Evolutionary conservation across 2,888 invertebrate genomes (phyloP).

Genomic region (Caenorhabditis doughertyi): DNA sequence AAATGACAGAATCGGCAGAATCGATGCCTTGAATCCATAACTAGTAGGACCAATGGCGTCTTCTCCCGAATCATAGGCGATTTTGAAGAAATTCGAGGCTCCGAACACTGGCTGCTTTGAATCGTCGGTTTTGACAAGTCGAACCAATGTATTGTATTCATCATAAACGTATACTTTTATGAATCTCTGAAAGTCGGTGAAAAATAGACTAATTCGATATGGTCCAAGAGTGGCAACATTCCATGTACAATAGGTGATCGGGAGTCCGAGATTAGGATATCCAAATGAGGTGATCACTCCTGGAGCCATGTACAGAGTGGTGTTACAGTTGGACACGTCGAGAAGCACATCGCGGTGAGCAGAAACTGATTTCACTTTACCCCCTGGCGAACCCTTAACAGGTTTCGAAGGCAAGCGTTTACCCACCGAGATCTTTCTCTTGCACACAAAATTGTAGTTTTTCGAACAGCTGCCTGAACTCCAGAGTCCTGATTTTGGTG

Average conservation of each 20-base stretch:
- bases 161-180: slow-evolving; percentile 4
- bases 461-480: slow-evolving; percentile 1
- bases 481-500: slow-evolving; percentile 35
- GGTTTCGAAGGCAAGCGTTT: no score
- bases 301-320: slow-evolving; percentile 22
- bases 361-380: neutral
- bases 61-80: slow-evolving; percentile 7
- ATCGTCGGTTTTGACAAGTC: neutral
- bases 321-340: slow-evolving; percentile 26
- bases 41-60: slow-evolving; percentile 1
- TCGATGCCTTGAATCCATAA: neutral
- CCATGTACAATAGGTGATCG: slow-evolving; percentile 6
- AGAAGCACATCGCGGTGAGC: neutral
- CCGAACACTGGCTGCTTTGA: neutral
- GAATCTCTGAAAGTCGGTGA: slow-evolving; percentile 15
- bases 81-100: neutral
- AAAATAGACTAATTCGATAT: slow-evolving; percentile 6
- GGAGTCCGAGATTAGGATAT: neutral
- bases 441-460: slow-evolving; percentile 21
- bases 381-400: neutral
- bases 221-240: slow-evolving; percentile 13
- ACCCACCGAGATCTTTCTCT: neutral
- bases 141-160: neutral
- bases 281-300: slow-evolving; percentile 22
- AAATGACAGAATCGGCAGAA: no score